Evolutionary conservation across 2,888 invertebrate species (phyloP).

Genomic region (Cartodere bifasciata): DNA sequence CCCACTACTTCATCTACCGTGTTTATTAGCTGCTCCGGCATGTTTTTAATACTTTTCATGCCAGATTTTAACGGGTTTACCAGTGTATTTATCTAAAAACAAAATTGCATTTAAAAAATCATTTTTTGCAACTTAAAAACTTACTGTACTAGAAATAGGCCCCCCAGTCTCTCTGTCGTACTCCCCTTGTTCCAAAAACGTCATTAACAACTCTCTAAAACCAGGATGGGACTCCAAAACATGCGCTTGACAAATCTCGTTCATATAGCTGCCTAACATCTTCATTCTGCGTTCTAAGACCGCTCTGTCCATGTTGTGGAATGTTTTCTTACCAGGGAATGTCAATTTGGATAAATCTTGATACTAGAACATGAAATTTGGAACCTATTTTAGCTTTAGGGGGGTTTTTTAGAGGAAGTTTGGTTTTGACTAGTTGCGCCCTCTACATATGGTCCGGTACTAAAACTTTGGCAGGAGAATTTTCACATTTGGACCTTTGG

Average conservation of each 20-base stretch:
- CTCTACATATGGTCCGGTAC: no score
- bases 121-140: conserved; percentile 10
- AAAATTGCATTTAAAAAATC: not conserved
- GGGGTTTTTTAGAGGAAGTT: no score
- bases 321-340: conserved; percentile 87
- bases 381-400: no score
- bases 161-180: conserved; percentile 53
- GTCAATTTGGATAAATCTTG: conserved; percentile 62
- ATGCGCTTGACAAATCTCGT: conserved; percentile 49
- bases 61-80: conserved; percentile 63
- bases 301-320: conserved; percentile 78
- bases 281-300: conserved; percentile 76
- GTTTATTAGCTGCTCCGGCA: conserved; percentile 78
- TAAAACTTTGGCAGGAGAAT: no score
- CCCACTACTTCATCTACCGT: conserved; percentile 77
- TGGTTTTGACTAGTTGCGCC: no score
- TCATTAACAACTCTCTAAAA: conserved; percentile 45
- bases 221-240: conserved; percentile 48
- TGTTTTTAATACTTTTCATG: conserved; percentile 73
- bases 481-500: no score
- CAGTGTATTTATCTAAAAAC: conserved; percentile 27
- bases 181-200: conserved; percentile 57
- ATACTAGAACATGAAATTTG: no score
- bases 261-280: conserved; percentile 70
- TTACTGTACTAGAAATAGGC: conserved; percentile 45